Conservation (phyloP, 2,113 vertebrate genomes). For the Furnarius figulus region DNA sequence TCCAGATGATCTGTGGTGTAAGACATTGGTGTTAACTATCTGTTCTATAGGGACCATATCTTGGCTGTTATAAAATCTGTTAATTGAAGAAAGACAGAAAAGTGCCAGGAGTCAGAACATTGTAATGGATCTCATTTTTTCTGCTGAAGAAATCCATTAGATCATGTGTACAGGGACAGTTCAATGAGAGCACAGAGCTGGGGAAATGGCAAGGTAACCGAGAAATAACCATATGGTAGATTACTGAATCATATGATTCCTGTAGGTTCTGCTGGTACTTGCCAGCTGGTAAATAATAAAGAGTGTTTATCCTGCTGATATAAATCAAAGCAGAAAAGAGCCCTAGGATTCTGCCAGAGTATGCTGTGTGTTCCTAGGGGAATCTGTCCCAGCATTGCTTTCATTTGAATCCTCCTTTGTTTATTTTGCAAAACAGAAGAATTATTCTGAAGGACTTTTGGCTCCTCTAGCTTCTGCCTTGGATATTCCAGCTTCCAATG, state of each 20-base stretch:
- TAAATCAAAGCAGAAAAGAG: constrained; percentile 34
- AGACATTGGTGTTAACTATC: neutral
- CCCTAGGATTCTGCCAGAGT: neutral
- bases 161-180: neutral
- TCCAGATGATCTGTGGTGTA: neutral
- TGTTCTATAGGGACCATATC: neutral
- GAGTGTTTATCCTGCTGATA: neutral
- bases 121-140: neutral
- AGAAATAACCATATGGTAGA: neutral
- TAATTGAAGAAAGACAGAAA: neutral
- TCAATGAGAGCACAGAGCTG: neutral
- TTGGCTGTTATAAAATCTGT: neutral
- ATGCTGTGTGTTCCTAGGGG: neutral
- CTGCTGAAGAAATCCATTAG: neutral
- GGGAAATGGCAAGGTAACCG: neutral
- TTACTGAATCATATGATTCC: neutral
- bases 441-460: constrained; percentile 51
- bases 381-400: constrained; percentile 19
- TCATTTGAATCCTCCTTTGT: constrained; percentile 36
- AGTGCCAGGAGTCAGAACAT: neutral
- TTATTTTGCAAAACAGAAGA: constrained; percentile 60
- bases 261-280: neutral
- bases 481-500: constrained; percentile 47
- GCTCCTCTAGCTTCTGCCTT: constrained; percentile 18
- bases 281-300: neutral